Evolutionary conservation across 2,797 vertebrate species (phyloP), one percentile per base, ranked within the genome.

Genomic region (Pogoniulus pusillus): DNA sequence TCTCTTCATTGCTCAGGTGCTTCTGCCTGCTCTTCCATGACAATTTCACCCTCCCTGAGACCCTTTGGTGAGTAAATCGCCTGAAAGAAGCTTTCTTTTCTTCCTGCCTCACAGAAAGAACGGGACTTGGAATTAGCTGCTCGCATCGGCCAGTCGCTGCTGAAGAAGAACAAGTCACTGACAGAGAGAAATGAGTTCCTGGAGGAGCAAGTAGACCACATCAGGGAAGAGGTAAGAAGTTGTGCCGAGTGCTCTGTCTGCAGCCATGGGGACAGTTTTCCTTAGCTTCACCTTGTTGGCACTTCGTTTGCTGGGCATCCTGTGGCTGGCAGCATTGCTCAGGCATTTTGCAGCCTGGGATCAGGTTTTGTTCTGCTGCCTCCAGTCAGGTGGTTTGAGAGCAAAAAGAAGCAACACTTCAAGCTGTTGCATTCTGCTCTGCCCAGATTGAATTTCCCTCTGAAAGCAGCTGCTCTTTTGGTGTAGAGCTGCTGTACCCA

Each of bases 151-250:
- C 99, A 99, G 97, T 99, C 99, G 0, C 97, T 99, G 91, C 89
- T 99, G 92, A 99, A 99, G 98, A 99, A 99, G 96, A 99, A 99
- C 97, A 99, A 99, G 97, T 97, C 98, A 4, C 97, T 99, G n/a
- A 99, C 98, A 4, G 99, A 99, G 97, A 98, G 98, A 95, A 99
- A 99, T 47, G 98, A 99, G 59, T 97, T 98, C 39, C 97, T 99
- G 92, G 99, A 99, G 94, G 99, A 99, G 84, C 99, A 99, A 94
- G 98, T 99, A 57, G 99, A 99, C 45, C 99, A 99, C 96, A 98
- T 99, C 93, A 97, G 98, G 87, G 99, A 99, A 94, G 99, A 99
- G 98, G 99, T 99, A 91, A 97, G 96, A 30, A 57, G 74, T 45
- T 47, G 5, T 27, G 2, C 27, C 23, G 5, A 12, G 3, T 55